Evolutionary conservation across 2,113 vertebrate genomes (phyloP).

Genomic region (Agapornis roseicollis): DNA sequence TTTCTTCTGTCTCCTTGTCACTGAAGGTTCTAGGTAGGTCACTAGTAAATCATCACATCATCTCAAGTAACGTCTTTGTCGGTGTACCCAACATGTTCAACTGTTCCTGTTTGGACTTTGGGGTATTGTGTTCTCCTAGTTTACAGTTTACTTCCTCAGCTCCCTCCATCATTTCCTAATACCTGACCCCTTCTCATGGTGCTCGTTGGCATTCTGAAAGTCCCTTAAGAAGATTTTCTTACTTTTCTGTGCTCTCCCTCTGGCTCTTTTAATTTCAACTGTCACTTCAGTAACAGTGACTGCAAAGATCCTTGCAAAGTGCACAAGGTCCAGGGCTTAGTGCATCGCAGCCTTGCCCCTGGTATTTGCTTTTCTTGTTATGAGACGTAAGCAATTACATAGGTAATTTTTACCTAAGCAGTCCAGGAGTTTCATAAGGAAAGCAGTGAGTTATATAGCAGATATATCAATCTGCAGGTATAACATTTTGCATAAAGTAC

Average conservation of each 20-base stretch:
- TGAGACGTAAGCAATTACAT: neutral
- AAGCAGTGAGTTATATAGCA: conserved; percentile 35
- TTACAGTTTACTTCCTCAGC: neutral
- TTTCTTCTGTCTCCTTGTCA: neutral
- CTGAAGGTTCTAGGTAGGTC: neutral
- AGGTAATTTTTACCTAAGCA: neutral
- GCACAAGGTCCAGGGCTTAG: fast-evolving
- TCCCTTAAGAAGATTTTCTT: neutral
- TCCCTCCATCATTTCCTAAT: neutral
- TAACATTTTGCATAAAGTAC: conserved; percentile 27
- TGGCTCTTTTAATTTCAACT: neutral
- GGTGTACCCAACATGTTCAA: neutral
- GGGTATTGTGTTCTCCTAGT: neutral
- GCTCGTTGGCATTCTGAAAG: fast-evolving
- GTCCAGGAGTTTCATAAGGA: neutral
- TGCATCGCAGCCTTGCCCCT: neutral
- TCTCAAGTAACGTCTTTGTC: neutral
- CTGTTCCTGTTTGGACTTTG: neutral
- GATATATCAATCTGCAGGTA: conserved; percentile 20
- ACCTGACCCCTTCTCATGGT: neutral
- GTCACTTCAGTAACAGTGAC: neutral
- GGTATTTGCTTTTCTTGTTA: neutral
- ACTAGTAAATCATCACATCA: neutral
- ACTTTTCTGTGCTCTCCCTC: neutral
- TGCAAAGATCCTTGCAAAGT: neutral